Evolutionary conservation across 2,888 invertebrate species (phyloP).

Genomic region (Baccha elongata): DNA sequence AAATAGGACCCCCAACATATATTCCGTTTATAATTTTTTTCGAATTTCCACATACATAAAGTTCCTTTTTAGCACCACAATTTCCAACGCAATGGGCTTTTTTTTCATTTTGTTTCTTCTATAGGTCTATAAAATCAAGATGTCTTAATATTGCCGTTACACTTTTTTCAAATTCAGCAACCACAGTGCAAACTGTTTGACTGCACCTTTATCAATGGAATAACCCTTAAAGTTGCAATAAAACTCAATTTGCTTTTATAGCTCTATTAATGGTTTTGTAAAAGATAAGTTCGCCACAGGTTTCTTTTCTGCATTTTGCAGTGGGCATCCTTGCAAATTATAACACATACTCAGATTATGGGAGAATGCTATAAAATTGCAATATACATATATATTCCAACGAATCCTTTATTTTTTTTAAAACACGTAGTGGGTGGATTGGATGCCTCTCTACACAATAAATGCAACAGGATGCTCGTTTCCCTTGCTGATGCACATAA

Average conservation of each 20-base stretch:
- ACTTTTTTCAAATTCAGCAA: too few relatives aligned
- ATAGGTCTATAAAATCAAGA: too few relatives aligned
- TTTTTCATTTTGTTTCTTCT: too few relatives aligned
- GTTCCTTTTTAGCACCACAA: too few relatives aligned
- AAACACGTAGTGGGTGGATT: neutral
- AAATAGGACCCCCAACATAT: too few relatives aligned
- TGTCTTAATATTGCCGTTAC: too few relatives aligned
- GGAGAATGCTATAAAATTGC: constrained; percentile 7
- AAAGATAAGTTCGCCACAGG: constrained; percentile 41
- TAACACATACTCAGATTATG: constrained; percentile 40
- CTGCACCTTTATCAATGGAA: constrained; percentile 18
- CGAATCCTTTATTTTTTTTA: neutral
- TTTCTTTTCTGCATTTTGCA: neutral
- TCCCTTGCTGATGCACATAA: constrained; percentile 37
- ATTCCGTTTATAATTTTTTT: too few relatives aligned
- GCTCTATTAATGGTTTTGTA: constrained; percentile 51
- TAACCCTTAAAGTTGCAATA: constrained; percentile 20
- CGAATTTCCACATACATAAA: too few relatives aligned
- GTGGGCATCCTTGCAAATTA: constrained; percentile 33
- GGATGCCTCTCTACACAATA: neutral
- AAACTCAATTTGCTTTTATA: constrained; percentile 56
- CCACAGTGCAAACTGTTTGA: constrained; percentile 23
- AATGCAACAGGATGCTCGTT: constrained; percentile 67
- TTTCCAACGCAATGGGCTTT: too few relatives aligned
- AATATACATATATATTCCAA: neutral